Evolutionary conservation across 2,797 vertebrate genomes (phyloP), one percentile per base, ranked within the genome.

Genomic region (Tiaroga cobitis): DNA sequence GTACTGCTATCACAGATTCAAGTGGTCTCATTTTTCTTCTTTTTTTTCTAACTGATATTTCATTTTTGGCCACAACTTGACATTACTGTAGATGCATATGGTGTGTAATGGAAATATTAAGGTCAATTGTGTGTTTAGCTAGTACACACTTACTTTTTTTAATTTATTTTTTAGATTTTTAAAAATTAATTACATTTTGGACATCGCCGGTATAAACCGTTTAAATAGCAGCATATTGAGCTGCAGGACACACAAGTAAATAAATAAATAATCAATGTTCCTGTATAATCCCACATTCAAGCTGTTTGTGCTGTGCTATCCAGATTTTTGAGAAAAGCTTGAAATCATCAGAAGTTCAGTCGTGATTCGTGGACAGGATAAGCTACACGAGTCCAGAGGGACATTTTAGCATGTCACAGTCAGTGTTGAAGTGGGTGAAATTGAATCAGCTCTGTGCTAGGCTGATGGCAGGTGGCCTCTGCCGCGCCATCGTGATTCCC

Each of bases 381-480:
- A 65, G 67, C 24, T 32, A 21, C 4, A 29, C 59, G n/a, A 78
- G 51, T 68, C 67, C 73, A 63, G 54, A 21, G 19, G 80, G 74
- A 68, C 56, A 59, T 88, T 85, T 78, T 82, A 81, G 39, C 67
- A 72, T 29, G 54, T 74, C 63, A 56, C 74, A 79, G 77, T 85
- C 74, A 68, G 46, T 82, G 73, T 72, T 79, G 54, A 78, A 79
- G 80, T 39, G 72, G 65, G 76, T 72, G 37, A 85, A 85, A 79
- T 79, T 78, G 83, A 88, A 88, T 82, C 87, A 74, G 54, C 83
- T 80, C 61, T 83, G 26, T 63, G 18, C 34, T 82, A 67, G 63
- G 51, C 81, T 70, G 69, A 63, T 24, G 29, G 78, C 41, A 69
- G 80, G 80, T 77, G 74, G 77, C 70, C 72, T 19, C 82, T 24